Percentiles rank a stretch among this genome's conserved stretches.
These are phyloP conservation scores for Eupeodes latifasciatus DNA, from an alignment of 2,888 invertebrate species.

Conservation along the genomic window DNA sequence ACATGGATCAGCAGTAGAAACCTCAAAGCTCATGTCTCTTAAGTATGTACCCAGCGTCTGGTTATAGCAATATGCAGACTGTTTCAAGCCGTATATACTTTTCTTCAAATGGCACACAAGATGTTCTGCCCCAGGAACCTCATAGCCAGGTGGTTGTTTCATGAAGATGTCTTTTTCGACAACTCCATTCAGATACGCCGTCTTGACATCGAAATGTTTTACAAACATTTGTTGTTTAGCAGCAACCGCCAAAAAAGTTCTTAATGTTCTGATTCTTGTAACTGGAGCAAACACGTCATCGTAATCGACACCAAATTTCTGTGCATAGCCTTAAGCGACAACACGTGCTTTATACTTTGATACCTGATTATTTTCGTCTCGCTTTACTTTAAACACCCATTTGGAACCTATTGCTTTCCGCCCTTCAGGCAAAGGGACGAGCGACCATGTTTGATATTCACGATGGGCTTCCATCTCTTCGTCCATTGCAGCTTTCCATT, in stretches of 20 bases:
- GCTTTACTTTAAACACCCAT: too few species aligned
- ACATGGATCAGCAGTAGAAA: background rate
- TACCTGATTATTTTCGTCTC: too few species aligned
- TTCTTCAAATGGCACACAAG: too few species aligned
- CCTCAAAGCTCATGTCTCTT: background rate
- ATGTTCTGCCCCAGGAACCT: background rate
- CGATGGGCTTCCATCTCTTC: too few species aligned
- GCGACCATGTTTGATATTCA: too few species aligned
- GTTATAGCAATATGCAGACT: too few species aligned
- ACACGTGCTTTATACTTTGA: conserved; percentile 20
- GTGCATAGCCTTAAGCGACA: conserved; percentile 41
- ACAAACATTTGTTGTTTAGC: conserved; percentile 14
- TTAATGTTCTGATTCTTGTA: background rate
- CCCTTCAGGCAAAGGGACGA: too few species aligned
- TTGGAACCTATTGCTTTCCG: too few species aligned
- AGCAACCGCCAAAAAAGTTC: conserved; percentile 6
- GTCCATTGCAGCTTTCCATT: too few species aligned
- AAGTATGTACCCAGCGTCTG: background rate
- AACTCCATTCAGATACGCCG: conserved; percentile 25
- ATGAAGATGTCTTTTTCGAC: background rate
- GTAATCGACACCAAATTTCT: conserved; percentile 41
- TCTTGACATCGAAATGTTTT: conserved; percentile 12
- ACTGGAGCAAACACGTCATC: conserved; percentile 13
- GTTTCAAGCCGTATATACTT: too few species aligned
- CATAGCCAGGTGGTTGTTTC: background rate